Evolutionary conservation across 2,113 vertebrate species (phyloP).

Genomic region (Corythaixoides concolor): DNA sequence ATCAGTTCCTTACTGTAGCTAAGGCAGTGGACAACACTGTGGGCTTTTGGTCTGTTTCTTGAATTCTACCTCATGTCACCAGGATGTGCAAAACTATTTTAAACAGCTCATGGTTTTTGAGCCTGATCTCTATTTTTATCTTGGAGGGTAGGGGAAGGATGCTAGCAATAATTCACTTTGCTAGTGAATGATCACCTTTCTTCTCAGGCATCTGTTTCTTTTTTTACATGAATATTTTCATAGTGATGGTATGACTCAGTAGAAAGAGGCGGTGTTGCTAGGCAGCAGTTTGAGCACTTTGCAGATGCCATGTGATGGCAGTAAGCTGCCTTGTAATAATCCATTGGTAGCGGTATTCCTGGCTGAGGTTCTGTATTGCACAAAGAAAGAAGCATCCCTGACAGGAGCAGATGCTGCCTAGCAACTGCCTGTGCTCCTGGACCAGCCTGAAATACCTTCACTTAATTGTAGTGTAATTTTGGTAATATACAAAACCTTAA

Average conservation of each 20-base stretch:
- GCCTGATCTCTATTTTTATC: conserved; percentile 41
- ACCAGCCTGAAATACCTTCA: conserved; percentile 44
- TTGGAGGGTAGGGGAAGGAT: conserved; percentile 25
- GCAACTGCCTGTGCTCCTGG: conserved; percentile 60
- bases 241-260: conserved; percentile 63
- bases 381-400: conserved; percentile 54
- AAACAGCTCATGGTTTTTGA: conserved; percentile 38
- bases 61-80: not conserved
- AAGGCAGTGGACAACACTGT: not conserved
- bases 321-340: conserved; percentile 68
- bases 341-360: conserved; percentile 58
- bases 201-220: conserved; percentile 59
- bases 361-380: conserved; percentile 41
- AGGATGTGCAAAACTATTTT: conserved; percentile 31
- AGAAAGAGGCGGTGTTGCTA: conserved; percentile 69
- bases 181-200: conserved; percentile 67
- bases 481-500: not conserved
- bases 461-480: conserved; percentile 43
- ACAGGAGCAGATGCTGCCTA: conserved; percentile 67
- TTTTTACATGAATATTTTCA: conserved; percentile 64
- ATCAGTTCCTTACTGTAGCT: not conserved
- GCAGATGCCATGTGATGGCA: conserved; percentile 68
- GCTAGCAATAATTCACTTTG: conserved; percentile 18
- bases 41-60: not conserved
- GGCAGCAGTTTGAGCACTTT: conserved; percentile 55